phyloP scores from a whole-genome alignment of 2,797 vertebrate species.

The Leptoclinus maculatus region DNA sequence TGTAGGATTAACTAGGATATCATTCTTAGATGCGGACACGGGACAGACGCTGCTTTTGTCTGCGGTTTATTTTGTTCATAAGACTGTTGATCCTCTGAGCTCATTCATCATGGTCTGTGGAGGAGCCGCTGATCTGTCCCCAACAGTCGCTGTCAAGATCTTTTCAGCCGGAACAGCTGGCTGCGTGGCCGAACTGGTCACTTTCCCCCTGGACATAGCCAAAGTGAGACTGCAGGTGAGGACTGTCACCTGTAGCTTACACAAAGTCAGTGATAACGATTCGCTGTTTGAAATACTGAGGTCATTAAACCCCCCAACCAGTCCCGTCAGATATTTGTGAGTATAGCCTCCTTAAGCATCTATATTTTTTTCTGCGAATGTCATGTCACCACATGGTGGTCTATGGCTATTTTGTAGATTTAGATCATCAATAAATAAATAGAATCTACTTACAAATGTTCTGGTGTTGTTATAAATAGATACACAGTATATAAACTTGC shows the following conservation, averaged over 20 bases:
- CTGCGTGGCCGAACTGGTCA: constrained; percentile 92
- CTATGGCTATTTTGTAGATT: too few relatives aligned
- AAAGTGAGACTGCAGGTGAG: constrained; percentile 95
- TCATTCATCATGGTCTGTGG: constrained; percentile 53
- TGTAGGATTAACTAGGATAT: neutral
- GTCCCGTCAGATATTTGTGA: neutral
- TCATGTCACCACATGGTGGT: neutral
- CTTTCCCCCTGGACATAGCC: constrained; percentile 94
- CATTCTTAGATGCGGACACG: neutral
- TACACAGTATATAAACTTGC: neutral
- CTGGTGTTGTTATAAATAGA: neutral
- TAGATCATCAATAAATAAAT: too few relatives aligned
- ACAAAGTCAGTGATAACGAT: constrained; percentile 65
- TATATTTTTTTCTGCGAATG: neutral
- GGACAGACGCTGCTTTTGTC: neutral
- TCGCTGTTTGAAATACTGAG: neutral
- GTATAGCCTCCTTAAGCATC: neutral
- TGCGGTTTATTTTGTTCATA: neutral
- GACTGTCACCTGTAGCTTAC: neutral
- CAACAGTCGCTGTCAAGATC: constrained; percentile 82
- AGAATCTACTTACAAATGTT: neutral
- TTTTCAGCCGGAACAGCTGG: constrained; percentile 90
- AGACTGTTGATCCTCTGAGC: neutral
- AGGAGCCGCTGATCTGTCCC: constrained; percentile 41
- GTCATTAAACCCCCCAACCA: neutral